These are phyloP conservation scores for Chymomyza amoena DNA, from an alignment of 2,888 invertebrate genomes.

Conservation along the genomic window DNA sequence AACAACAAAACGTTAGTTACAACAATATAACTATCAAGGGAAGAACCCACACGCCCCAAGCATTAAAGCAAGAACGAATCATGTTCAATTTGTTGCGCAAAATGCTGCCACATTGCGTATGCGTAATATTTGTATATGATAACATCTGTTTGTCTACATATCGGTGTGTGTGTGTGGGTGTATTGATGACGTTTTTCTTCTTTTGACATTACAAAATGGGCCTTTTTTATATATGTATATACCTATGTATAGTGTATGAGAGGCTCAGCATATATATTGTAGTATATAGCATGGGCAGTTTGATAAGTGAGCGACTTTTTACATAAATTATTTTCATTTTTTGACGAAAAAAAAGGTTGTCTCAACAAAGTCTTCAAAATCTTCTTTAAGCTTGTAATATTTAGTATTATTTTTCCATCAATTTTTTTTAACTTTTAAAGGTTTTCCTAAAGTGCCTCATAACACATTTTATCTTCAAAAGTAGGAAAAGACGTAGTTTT, in stretches of 20 bases:
- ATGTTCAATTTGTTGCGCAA: constrained; percentile 42
- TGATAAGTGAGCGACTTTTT: too few relatives aligned
- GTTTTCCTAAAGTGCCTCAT: too few relatives aligned
- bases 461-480: too few relatives aligned
- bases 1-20: not conserved
- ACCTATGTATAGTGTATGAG: not conserved
- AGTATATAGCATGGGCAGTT: too few relatives aligned
- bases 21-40: constrained; percentile 1
- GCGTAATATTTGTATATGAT: constrained; percentile 34
- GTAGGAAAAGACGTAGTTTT: too few relatives aligned
- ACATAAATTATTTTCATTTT: too few relatives aligned
- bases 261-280: not conserved
- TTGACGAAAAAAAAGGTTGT: too few relatives aligned
- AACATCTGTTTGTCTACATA: constrained; percentile 27
- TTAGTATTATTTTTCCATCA: too few relatives aligned
- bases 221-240: not conserved
- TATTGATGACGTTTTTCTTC: not conserved
- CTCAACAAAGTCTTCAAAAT: too few relatives aligned
- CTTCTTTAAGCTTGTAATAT: too few relatives aligned
- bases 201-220: not conserved
- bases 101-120: constrained; percentile 36
- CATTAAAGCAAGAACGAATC: constrained; percentile 40
- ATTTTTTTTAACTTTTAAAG: too few relatives aligned
- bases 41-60: constrained; percentile 25
- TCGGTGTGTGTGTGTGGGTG: not conserved